Evolutionary conservation across 2,888 invertebrate species (phyloP).

Genomic region (Plagodis dolabraria): DNA sequence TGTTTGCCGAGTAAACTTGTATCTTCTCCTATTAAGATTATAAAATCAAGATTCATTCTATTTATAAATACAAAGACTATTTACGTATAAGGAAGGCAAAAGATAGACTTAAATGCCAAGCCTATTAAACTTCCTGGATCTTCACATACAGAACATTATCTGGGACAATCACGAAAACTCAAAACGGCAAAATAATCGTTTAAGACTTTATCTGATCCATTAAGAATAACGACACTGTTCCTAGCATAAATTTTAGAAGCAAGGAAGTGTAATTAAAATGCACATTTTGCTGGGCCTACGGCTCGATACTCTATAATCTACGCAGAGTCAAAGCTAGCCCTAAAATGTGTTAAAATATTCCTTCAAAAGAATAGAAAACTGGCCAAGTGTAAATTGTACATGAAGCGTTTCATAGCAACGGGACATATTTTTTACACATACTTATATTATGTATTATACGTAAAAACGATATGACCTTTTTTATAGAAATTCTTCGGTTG

Average conservation of each 20-base stretch:
- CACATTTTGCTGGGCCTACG: conserved; percentile 61
- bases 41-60: too few species aligned
- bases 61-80: not conserved
- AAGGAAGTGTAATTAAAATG: conserved; percentile 74
- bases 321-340: conserved; percentile 7
- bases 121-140: conserved; percentile 21
- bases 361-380: too few species aligned
- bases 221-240: conserved; percentile 66
- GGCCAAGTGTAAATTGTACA: too few species aligned
- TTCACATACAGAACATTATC: conserved; percentile 28
- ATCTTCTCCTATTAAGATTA: too few species aligned
- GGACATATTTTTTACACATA: too few species aligned
- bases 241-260: conserved; percentile 64
- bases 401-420: too few species aligned
- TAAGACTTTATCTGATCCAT: conserved; percentile 66
- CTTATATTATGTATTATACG: too few species aligned
- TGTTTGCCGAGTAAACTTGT: too few species aligned
- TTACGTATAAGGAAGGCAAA: not conserved
- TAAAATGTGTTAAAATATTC: too few species aligned
- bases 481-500: too few species aligned
- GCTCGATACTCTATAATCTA: conserved; percentile 18
- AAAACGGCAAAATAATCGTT: conserved; percentile 61
- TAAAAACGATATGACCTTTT: too few species aligned
- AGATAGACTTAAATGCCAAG: conserved; percentile 10
- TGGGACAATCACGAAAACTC: conserved; percentile 34